These are phyloP conservation scores for Eurois occulta DNA, from an alignment of 2,888 invertebrate species.

Conservation along the genomic window DNA sequence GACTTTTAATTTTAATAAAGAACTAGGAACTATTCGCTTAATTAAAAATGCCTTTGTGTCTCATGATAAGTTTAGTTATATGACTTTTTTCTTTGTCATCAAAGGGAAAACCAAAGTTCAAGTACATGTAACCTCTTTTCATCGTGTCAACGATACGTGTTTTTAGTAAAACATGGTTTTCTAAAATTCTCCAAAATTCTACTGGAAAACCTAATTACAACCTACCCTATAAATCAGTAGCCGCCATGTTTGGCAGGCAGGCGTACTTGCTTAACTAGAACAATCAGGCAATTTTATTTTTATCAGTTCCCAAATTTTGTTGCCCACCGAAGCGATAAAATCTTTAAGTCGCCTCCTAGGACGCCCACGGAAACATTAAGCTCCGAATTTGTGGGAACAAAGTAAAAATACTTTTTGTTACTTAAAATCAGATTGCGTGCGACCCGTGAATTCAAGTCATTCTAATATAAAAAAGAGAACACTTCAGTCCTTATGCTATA, in stretches of 20 bases:
- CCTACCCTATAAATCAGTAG: slow-evolving; percentile 30
- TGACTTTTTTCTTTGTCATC: slow-evolving; percentile 10
- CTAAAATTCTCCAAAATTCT: neutral
- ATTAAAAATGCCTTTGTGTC: slow-evolving; percentile 55
- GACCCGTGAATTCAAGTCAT: slow-evolving; percentile 18
- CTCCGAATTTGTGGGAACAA: slow-evolving; percentile 38
- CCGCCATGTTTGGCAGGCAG: slow-evolving; percentile 15
- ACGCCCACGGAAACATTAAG: slow-evolving; percentile 44
- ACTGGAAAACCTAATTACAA: slow-evolving; percentile 1
- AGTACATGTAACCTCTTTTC: neutral
- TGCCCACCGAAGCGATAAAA: slow-evolving; percentile 54
- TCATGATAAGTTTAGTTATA: neutral
- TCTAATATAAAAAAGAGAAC: slow-evolving; percentile 32
- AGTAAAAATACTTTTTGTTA: slow-evolving; percentile 42
- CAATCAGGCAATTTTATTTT: slow-evolving; percentile 55
- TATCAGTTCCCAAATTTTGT: slow-evolving; percentile 58
- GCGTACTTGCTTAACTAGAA: slow-evolving; percentile 34
- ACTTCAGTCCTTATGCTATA: slow-evolving; percentile 26
- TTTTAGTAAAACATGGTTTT: neutral
- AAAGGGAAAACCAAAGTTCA: neutral
- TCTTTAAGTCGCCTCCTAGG: slow-evolving; percentile 50
- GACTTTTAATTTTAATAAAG: slow-evolving; percentile 62
- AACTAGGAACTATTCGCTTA: slow-evolving; percentile 63
- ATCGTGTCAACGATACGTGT: neutral
- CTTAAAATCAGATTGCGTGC: slow-evolving; percentile 50